These are phyloP conservation scores for Apodemus sylvaticus DNA, from an alignment of 2,113 vertebrate species.

Conservation along the genomic window DNA sequence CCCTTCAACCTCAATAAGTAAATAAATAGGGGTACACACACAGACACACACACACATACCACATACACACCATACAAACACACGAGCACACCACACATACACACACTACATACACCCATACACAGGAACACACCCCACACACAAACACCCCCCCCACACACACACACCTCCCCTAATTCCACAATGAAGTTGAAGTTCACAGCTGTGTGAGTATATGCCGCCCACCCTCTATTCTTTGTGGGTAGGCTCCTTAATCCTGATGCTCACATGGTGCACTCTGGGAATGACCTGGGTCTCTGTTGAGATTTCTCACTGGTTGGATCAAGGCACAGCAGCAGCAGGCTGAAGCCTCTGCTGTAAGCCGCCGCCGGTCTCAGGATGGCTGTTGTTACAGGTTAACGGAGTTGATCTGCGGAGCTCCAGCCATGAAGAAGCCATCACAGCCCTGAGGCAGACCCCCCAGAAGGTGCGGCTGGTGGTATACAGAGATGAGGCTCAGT, in stretches of 20 bases:
- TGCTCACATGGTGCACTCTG: neutral
- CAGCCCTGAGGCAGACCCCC: constrained; percentile 92
- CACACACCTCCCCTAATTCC: neutral
- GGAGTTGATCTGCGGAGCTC: constrained; percentile 92
- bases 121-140: neutral
- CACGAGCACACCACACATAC: neutral
- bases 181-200: neutral
- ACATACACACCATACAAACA: too few species aligned
- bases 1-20: neutral
- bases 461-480: constrained; percentile 92
- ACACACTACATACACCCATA: neutral
- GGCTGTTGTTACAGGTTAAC: constrained; percentile 89
- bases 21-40: neutral
- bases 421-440: constrained; percentile 95
- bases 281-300: neutral
- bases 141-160: neutral
- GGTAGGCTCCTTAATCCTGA: neutral
- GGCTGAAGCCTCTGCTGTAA: neutral
- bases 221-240: neutral
- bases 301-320: neutral
- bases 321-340: neutral
- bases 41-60: neutral
- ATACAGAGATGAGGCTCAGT: constrained; percentile 92
- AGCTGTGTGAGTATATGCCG: neutral
- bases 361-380: neutral